Base-by-base conservation (phyloP, 2,888 invertebrate genomes). In the Ornithoptera priamus region DNA sequence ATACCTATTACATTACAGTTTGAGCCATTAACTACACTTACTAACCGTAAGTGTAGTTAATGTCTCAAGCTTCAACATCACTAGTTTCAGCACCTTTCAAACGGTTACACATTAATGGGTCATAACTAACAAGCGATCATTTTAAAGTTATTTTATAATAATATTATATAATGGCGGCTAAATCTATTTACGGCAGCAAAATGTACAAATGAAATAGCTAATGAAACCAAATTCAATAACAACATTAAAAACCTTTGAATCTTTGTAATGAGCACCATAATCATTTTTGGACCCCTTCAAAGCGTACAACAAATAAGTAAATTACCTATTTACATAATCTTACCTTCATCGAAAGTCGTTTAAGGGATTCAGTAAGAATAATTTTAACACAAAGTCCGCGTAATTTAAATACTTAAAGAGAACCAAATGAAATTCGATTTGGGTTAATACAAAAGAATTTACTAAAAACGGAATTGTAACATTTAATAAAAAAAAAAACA, bases 311-410 rank as follows among this genome's bases (percentile, higher is more conserved):
- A 65, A 65, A 65, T 65, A 65, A 65, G 65, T 65, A 65, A 65
- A 65, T 65, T 65, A 65, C 65, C 42, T 58, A 65, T 65, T 65
- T 65, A 65, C 65, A 65, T 65, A 65, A 65, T 65, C 58, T 65
- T 46, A 24, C 65, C 58, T 58, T 42, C 65, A 58, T 58, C 65
- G 65, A 58, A 65, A 65, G 58, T 46, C 65, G 46, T 58, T 65
- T 42, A 65, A 22, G 22, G 22, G 65, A 65, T 58, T 65, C 42
- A 20, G 65, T 8, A 59, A 42, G 42, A 65, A 65, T 58, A 65
- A 65, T 46, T 65, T 65, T 36, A 58, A 65, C 65, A 56, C 46
- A 36, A 65, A 65, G 39, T 58, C 58, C 12, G 30, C 22, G 22
- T 42, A 58, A 58, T 65, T 56, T 24, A 65, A 56, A 65, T 65